Base-by-base conservation (phyloP, 2,113 vertebrate species). In the Hoplias malabaricus region DNA sequence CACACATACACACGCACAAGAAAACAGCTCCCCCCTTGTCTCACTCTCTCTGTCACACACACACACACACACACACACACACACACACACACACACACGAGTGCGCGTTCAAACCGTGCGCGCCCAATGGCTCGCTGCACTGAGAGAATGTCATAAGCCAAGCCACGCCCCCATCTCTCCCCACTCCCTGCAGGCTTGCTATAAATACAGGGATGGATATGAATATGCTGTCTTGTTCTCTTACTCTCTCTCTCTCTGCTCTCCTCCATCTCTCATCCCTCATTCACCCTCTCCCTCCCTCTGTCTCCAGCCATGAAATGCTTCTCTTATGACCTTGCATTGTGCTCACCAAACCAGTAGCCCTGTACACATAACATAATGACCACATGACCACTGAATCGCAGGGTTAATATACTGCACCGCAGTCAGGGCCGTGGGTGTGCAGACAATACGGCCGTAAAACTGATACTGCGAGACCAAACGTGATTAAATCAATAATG, bases 121-220 rank as follows among this genome's bases (percentile, higher is more conserved):
- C 82, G 65, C 81, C 83, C 82, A 85, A 80, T 87, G 86, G 79
- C 83, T 85, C 78, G 68, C 59, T 69, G 77, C 84, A 84, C 84
- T 84, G 74, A 81, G 81, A 54, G 86, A 85, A 84, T 88, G 85
- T 86, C 87, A 80, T 80, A 78, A 69, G 69, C 76, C 42, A 89
- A 82, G 85, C 91, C 90, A 82, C 91, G 57, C 92, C 92, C 82
- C 81, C 69, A n/a, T 12, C 86, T 78, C 87, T 56, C 80, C 81
- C 88, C 89, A 81, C 88, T 90, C 89, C 90, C 88, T 61, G 77
- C 82, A 83, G 90, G 88, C 86, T 75, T 78, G 87, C 92, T 92
- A 93, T 93, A 93, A 92, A 93, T 92, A 89, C 89, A 73, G 80
- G 87, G 88, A 88, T 91, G 90, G 86, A 90, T 91, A 92, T 93